phyloP scores from a whole-genome alignment of 1,140 invertebrate species.

The Geopemphigus sp. region DNA sequence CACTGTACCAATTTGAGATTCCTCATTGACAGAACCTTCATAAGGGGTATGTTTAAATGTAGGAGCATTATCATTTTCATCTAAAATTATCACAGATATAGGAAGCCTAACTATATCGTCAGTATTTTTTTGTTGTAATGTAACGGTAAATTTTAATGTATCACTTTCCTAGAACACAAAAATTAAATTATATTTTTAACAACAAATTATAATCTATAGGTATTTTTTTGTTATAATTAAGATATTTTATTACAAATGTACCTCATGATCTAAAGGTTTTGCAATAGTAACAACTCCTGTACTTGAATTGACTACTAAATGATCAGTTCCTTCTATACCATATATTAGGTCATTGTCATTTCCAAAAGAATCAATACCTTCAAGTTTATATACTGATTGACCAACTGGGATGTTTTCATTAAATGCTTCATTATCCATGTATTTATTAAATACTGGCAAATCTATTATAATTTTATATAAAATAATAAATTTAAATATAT shows the following conservation, averaged over 20 bases:
- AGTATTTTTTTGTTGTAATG: constrained; percentile 72
- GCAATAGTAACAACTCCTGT: constrained; percentile 75
- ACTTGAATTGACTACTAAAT: constrained; percentile 71
- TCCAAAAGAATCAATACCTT: constrained; percentile 77
- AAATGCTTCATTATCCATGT: constrained; percentile 72
- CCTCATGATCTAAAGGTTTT: constrained; percentile 79
- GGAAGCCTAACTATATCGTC: constrained; percentile 69
- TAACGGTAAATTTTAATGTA: constrained; percentile 72
- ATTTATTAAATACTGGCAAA: constrained; percentile 65
- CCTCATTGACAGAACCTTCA: constrained; percentile 74
- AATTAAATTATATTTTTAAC: constrained; percentile 12
- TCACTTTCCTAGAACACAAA: constrained; percentile 66
- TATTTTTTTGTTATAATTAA: background rate
- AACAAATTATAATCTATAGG: background rate
- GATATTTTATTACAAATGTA: constrained; percentile 54
- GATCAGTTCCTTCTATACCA: constrained; percentile 76
- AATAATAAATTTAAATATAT: background rate
- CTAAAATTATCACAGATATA: constrained; percentile 77
- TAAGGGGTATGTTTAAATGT: constrained; percentile 78
- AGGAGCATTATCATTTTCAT: constrained; percentile 86
- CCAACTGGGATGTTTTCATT: constrained; percentile 76
- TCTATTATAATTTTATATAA: background rate
- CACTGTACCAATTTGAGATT: constrained; percentile 70
- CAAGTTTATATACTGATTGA: constrained; percentile 69
- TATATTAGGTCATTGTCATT: constrained; percentile 66